Conservation (phyloP, 2,113 vertebrate species). For the Hemibagrus wyckioides region DNA sequence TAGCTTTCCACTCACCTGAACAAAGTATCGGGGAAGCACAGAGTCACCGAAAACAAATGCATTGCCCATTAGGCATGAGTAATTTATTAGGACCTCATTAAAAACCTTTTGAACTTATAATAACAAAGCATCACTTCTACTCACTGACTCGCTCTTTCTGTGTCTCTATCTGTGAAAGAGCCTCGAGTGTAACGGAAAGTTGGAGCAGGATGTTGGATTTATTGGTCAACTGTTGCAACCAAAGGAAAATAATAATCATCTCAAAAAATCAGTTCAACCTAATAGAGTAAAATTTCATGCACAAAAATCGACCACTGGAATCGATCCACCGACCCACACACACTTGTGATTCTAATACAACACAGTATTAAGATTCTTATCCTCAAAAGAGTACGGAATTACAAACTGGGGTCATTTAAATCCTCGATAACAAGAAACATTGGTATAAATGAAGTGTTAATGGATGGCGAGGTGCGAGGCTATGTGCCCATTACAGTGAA, state of each 20-base stretch:
- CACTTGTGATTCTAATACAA: not conserved
- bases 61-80: conserved; percentile 14
- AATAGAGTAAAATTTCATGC: too few species aligned
- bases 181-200: not conserved
- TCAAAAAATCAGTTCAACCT: too few species aligned
- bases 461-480: not conserved
- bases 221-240: not conserved
- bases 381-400: too few species aligned
- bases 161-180: not conserved
- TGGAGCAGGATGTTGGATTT: not conserved
- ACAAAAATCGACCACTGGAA: too few species aligned
- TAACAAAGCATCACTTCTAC: conserved; percentile 22
- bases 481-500: not conserved
- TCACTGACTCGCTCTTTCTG: not conserved
- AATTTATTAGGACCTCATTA: conserved; percentile 46
- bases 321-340: not conserved
- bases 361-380: not conserved
- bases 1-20: conserved; percentile 37
- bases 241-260: not conserved
- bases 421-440: not conserved
- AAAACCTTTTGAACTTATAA: conserved; percentile 2
- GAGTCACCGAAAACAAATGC: conserved; percentile 32
- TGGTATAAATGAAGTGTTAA: not conserved
- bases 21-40: conserved; percentile 24
- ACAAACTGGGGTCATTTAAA: not conserved